Conservation (phyloP, 2,888 invertebrate species). For the Oeneis ivallda region DNA sequence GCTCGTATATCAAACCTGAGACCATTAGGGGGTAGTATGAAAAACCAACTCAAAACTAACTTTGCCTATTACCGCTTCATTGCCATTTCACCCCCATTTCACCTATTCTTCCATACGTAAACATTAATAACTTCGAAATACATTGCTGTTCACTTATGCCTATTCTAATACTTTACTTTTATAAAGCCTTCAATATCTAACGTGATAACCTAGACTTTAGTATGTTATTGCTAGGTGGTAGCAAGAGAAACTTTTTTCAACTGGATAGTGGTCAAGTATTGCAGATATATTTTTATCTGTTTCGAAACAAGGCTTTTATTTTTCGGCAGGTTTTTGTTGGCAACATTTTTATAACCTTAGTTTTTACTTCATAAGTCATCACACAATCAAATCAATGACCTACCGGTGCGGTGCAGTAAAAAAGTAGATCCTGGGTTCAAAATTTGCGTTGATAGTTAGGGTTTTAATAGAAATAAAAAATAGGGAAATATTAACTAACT, state of each 20-base stretch:
- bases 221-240: conserved; percentile 7
- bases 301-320: conserved; percentile 34
- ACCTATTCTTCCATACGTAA: conserved; percentile 19
- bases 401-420: no score
- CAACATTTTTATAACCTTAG: conserved; percentile 2
- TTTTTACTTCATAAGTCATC: no score
- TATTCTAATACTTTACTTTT: background rate
- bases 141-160: conserved; percentile 31
- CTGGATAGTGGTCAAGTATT: conserved; percentile 42
- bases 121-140: conserved; percentile 23
- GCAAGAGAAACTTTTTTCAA: conserved; percentile 43
- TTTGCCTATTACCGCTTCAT: conserved; percentile 56
- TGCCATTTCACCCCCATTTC: conserved; percentile 36
- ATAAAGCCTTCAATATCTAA: conserved; percentile 12
- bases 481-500: no score
- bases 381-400: no score
- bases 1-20: conserved; percentile 54
- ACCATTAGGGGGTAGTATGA: conserved; percentile 53
- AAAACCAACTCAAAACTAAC: conserved; percentile 65
- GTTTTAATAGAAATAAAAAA: no score
- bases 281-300: conserved; percentile 42
- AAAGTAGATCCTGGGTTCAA: no score
- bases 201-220: background rate
- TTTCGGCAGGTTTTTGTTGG: conserved; percentile 28
- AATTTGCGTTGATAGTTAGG: no score